phyloP scores from a whole-genome alignment of 2,797 vertebrate genomes.

The Syngnathus acus region DNA sequence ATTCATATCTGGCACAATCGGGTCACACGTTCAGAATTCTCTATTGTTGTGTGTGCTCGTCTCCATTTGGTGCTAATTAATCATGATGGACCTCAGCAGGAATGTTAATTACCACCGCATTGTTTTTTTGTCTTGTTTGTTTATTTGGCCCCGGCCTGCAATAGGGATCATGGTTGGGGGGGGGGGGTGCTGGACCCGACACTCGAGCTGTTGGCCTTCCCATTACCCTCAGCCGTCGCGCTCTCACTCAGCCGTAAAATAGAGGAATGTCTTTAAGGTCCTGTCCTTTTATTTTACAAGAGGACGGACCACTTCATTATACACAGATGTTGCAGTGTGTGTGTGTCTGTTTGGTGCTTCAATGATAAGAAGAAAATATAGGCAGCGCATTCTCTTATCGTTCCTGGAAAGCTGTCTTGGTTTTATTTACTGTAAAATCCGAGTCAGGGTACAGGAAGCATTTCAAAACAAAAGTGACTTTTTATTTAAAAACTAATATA shows the following conservation, averaged over 20 bases:
- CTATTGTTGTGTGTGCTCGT: background rate
- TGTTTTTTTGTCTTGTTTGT: conserved; percentile 45
- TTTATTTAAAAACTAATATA: no score
- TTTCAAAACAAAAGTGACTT: no score
- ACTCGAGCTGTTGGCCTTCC: conserved; percentile 44
- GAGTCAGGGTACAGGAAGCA: no score
- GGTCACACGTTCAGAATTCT: no score
- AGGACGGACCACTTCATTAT: conserved; percentile 60
- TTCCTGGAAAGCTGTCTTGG: background rate
- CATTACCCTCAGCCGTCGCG: conserved; percentile 48
- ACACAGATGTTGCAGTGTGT: conserved; percentile 55
- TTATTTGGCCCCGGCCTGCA: conserved; percentile 51
- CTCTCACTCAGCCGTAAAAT: conserved; percentile 55
- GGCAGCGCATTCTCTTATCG: background rate
- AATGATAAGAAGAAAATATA: background rate
- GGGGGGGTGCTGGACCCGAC: conserved; percentile 40
- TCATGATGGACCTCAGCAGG: conserved; percentile 39
- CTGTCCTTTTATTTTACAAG: conserved; percentile 56
- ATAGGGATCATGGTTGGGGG: conserved; percentile 37
- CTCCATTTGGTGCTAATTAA: background rate
- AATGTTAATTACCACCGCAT: conserved; percentile 55
- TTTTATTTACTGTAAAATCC: background rate
- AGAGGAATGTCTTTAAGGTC: conserved; percentile 69
- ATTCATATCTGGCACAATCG: background rate
- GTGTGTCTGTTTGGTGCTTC: background rate